A percentile compares a stretch with the other conserved stretches of the same genome.
Evolutionary conservation across 2,888 invertebrate species (phyloP).

Genomic region (Athalia circularis): DNA sequence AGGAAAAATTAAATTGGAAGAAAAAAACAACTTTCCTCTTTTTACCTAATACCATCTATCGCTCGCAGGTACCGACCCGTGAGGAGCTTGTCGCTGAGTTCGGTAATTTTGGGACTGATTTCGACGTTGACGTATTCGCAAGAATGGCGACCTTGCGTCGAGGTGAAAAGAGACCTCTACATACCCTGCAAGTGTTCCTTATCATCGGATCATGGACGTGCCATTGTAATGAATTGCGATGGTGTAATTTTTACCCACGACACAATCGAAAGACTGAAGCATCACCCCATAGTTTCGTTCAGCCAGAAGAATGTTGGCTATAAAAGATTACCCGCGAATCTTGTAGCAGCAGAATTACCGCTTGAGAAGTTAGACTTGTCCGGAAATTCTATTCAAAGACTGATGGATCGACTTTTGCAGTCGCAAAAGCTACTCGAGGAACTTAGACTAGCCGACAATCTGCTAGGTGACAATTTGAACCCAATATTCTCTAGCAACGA

Average conservation of each 20-base stretch:
- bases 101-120: slow-evolving; percentile 10
- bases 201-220: slow-evolving; percentile 69
- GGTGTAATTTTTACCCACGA: slow-evolving; percentile 87
- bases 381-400: slow-evolving; percentile 85
- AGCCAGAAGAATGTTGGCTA: slow-evolving; percentile 88
- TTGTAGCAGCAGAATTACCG: slow-evolving; percentile 77
- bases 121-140: slow-evolving; percentile 1
- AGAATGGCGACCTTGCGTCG: slow-evolving; percentile 84
- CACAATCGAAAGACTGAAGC: slow-evolving; percentile 84
- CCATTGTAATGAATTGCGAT: slow-evolving; percentile 89
- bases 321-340: slow-evolving; percentile 81
- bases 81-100: not conserved
- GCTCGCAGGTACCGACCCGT: slow-evolving; percentile 6
- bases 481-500: slow-evolving; percentile 93
- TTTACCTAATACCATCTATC: not conserved
- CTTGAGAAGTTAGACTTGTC: slow-evolving; percentile 88
- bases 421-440: slow-evolving; percentile 82
- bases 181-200: slow-evolving; percentile 82
- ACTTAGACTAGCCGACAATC: slow-evolving; percentile 85
- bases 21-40: no score
- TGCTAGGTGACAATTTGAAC: slow-evolving; percentile 92
- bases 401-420: slow-evolving; percentile 85
- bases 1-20: no score
- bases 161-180: slow-evolving; percentile 84
- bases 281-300: slow-evolving; percentile 87